Conservation (phyloP, 2,113 vertebrate genomes). For the Solea solea region DNA sequence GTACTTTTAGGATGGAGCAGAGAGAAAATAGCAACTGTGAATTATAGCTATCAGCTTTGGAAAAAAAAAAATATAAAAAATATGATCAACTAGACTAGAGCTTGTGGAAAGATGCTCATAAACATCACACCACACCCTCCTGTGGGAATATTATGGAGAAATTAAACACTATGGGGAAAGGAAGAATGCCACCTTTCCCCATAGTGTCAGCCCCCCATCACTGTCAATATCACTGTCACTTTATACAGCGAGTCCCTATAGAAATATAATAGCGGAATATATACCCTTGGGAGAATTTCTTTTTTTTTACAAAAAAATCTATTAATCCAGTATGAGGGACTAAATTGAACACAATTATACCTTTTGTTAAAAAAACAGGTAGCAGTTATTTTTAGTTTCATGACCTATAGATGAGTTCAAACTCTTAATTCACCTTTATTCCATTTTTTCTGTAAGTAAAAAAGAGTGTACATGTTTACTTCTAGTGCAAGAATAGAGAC, state of each 20-base stretch:
- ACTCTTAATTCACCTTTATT: background rate
- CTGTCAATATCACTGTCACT: slow-evolving; percentile 38
- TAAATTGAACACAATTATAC: background rate
- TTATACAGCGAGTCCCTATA: background rate
- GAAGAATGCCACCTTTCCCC: slow-evolving; percentile 33
- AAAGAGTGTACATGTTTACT: no score
- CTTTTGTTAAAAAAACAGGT: background rate
- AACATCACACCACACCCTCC: slow-evolving; percentile 28
- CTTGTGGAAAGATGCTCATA: slow-evolving; percentile 10
- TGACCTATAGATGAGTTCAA: background rate
- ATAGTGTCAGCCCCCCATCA: no score
- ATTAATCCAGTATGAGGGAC: background rate
- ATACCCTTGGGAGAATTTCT: background rate
- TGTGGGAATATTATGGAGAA: slow-evolving; percentile 23
- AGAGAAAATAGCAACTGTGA: slow-evolving; percentile 9
- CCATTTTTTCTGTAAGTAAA: no score
- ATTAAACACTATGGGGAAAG: background rate
- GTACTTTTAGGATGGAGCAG: background rate
- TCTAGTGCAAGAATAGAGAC: background rate
- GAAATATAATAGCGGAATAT: background rate
- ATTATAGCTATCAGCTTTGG: background rate
- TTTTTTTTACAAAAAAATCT: background rate
- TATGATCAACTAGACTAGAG: background rate
- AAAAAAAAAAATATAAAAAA: background rate
- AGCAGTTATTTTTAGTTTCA: background rate